Conservation (phyloP, 2,888 invertebrate species). For the Strigamia maritima region DNA sequence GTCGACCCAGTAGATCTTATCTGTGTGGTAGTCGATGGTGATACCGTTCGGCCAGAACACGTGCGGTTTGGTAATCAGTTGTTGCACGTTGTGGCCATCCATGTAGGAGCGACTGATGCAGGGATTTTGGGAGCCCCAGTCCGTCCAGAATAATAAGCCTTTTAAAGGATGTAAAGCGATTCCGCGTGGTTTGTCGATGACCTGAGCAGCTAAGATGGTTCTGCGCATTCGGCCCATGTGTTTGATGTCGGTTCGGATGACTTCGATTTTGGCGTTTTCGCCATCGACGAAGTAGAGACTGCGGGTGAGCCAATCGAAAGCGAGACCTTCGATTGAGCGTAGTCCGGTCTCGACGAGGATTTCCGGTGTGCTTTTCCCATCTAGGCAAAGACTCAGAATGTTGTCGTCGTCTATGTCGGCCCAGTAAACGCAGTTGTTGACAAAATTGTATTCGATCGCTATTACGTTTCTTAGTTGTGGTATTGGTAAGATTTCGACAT, state of each 20-base stretch:
- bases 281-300: slow-evolving; percentile 86
- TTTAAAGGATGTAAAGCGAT: slow-evolving; percentile 78
- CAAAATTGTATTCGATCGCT: slow-evolving; percentile 80
- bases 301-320: slow-evolving; percentile 82
- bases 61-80: slow-evolving; percentile 54
- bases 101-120: slow-evolving; percentile 74
- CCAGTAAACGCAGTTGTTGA: slow-evolving; percentile 82
- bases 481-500: slow-evolving; percentile 59
- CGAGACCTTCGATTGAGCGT: slow-evolving; percentile 81
- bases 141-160: slow-evolving; percentile 79
- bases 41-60: slow-evolving; percentile 86
- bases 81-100: slow-evolving; percentile 63
- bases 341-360: slow-evolving; percentile 70
- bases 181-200: slow-evolving; percentile 70
- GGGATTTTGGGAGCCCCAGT: slow-evolving; percentile 76
- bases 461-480: slow-evolving; percentile 72
- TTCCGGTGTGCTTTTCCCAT: slow-evolving; percentile 65
- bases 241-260: slow-evolving; percentile 66
- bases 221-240: slow-evolving; percentile 69
- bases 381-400: slow-evolving; percentile 63
- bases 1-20: slow-evolving; percentile 83
- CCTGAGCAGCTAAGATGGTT: slow-evolving; percentile 66
- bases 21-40: slow-evolving; percentile 75
- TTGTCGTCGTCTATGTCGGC: slow-evolving; percentile 77
- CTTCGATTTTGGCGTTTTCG: slow-evolving; percentile 71